Base-by-base conservation (phyloP, 2,888 invertebrate species). In the Stenodema calcarata region DNA sequence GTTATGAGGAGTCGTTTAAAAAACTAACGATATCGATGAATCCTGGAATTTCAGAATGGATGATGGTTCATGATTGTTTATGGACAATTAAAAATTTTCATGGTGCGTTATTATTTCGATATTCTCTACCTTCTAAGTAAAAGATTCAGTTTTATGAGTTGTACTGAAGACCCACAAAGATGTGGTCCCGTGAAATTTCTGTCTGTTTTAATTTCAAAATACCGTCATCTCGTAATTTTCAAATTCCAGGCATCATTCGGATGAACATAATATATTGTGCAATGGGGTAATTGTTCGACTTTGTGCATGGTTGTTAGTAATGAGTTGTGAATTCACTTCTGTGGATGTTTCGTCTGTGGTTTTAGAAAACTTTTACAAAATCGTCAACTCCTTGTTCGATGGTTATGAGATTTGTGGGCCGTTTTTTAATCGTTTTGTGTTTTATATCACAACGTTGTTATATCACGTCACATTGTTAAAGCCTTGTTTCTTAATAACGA, bases 231-330 rank as follows among this genome's bases (percentile, higher is more conserved):
- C 62, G 62, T 23, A 23, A 62, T 23, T 62, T 62, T 62, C 23
- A 27, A 62, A 62, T 62, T 62, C 62, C 62, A 62, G 62, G 11
- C 9, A 9, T 62, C 62, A 62, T 18, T 62, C 50, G 50, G 23
- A 23, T 7, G 62, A 62, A 73, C 7, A 7, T 4, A 16, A 18
- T 44, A 41, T 44, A 44, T 78, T 78, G 78, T 78, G 78, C 78
- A 78, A 78, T 78, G 78, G 44, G 78, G 44, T 76, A 78, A 78
- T 23, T 44, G 41, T 44, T 78, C 44, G 78, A 78, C 44, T 78
- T 18, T 73, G 27, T 62, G 7, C 12, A 27, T 62, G 62, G 62
- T 62, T 62, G 62, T 62, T 27, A 23, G 62, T 62, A 18, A 23
- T 7, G 23, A 62, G 62, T 62, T 62, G 62, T 62, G 62, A 62